Evolutionary conservation across 2,113 vertebrate species (phyloP).

Genomic region (Daphoenositta chrysoptera): DNA sequence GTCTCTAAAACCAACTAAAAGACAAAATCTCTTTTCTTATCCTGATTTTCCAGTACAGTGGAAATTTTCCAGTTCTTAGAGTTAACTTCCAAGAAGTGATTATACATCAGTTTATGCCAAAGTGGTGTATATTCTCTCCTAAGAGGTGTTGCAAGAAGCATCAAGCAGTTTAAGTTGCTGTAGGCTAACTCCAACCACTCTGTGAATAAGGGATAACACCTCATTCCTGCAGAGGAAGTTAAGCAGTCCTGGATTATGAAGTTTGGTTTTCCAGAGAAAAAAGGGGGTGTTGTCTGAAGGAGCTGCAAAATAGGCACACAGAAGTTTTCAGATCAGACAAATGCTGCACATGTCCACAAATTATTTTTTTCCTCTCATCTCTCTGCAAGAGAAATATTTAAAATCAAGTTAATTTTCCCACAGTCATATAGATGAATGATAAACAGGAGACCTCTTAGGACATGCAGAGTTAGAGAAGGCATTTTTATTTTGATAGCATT

Average conservation of each 20-base stretch:
- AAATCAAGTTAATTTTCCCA: neutral
- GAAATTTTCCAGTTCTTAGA: neutral
- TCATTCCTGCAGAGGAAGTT: neutral
- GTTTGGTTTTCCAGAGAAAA: neutral
- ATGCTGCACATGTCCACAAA: neutral
- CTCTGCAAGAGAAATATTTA: neutral
- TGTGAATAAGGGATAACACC: neutral
- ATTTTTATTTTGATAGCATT: neutral
- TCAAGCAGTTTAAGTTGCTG: neutral
- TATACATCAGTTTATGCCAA: neutral
- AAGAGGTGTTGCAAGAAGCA: neutral
- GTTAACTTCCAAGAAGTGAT: neutral
- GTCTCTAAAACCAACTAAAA: neutral
- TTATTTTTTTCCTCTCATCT: neutral
- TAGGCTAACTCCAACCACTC: neutral
- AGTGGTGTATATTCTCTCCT: neutral
- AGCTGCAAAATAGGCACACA: neutral
- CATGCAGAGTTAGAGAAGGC: neutral
- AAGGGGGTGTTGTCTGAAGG: neutral
- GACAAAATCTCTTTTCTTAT: neutral
- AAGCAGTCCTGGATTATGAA: neutral
- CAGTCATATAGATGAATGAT: neutral
- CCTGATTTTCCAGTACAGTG: neutral
- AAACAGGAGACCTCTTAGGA: neutral
- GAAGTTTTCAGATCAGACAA: neutral